Evolutionary conservation across 2,888 invertebrate genomes (phyloP), one percentile per base, ranked within the genome.

Genomic region (Chesias legatella): DNA sequence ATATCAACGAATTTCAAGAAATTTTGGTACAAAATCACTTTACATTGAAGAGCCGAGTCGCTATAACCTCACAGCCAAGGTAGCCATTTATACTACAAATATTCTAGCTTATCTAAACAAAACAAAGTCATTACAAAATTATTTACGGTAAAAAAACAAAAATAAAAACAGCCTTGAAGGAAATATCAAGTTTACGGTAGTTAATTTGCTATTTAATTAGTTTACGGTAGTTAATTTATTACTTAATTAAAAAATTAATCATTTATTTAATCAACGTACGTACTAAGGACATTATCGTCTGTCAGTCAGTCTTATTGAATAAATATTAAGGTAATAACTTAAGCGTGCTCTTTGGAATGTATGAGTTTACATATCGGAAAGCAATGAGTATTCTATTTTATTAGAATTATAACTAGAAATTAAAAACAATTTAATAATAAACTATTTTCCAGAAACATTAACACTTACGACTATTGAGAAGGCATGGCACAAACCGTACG

Each of bases 21-120:
- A 51, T 64, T 66, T 70, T 69, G 60, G 65, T 79, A 79, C 56
- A 74, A 72, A 77, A 68, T 55, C 34, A 57, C 59, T 58, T 53
- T 52, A 60, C 51, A 61, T 60, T 63, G 51, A 39, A 57, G 60
- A 66, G 53, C 56, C 53, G 61, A 73, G 56, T 67, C 63, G 63
- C 59, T 64, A 65, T 62, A 50, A 63, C 66, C 67, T 81, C 83
- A 83, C 82, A 83, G 82, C 83, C 82, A 73, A 71, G 62, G 58
- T 67, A 66, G 45, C 52, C 53, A 37, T 54, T 54, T 64, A 62
- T 37, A 40, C 53, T 60, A 61, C 54, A 35, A 20, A 44, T 26
- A 24, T 33, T 30, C 10, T 33, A 37, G 45, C 37, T 6, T 32
- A 35, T 7, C 38, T 39, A 42, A 11, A 35, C 27, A 42, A 48